Base-by-base conservation (phyloP, 2,888 invertebrate genomes). In the Campaea margaritaria region DNA sequence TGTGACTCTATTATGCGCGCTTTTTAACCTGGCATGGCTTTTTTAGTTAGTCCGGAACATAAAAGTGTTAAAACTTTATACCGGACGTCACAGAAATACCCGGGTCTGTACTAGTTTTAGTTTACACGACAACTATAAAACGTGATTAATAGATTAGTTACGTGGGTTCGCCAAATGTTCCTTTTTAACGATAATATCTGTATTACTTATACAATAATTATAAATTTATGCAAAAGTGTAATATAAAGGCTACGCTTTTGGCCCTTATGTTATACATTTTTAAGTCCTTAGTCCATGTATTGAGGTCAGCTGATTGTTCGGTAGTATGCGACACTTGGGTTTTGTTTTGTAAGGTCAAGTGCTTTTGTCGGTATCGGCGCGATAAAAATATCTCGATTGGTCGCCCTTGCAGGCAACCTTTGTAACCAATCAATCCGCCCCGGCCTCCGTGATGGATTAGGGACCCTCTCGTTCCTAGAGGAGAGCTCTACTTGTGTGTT, bases 41-140 rank as follows among this genome's bases (percentile, higher is more conserved):
- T 27, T 10, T 31, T 21, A 21, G 21, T 21, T 5, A 21, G 2
- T 9, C 31, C 9, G 9, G 8, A 31, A 31, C 31, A 31, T 31
- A 31, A 31, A 31, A 31, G 9, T 10, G 27, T 16, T 45, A 58
- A 46, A 34, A 44, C 15, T 36, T 54, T 49, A 45, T 57, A 42
- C 41, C 50, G 55, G 50, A 55, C 50, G 50, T 38, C 43, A 14
- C 43, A 48, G 28, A 39, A 56, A 56, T 52, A 52, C 38, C 47
- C 10, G 27, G 31, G 49, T 56, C 21, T 48, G 38, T 46, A 59
- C 50, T 51, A 61, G 36, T 45, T 36, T 47, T 36, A 27, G 28
- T 31, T 50, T 31, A 54, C 27, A 31, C 31, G 31, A 9, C 10
- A 31, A 28, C 41, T 45, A 42, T 46, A 42, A 46, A 42, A 50